These are phyloP conservation scores for Rotaria socialis DNA, from an alignment of 2,888 invertebrate species.

Conservation along the genomic window DNA sequence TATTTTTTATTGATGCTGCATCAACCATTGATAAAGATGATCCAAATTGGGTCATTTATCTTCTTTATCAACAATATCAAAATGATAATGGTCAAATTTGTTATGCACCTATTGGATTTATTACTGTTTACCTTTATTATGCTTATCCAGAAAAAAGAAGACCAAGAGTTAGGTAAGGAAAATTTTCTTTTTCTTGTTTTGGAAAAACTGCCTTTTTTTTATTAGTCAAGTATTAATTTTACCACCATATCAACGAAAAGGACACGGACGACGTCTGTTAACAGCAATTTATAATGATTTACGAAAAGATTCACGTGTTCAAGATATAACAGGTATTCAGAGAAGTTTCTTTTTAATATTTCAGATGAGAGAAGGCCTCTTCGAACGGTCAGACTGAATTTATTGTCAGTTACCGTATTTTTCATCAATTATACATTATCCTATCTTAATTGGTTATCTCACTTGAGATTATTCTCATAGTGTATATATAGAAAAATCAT, in stretches of 20 bases:
- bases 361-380: too few species aligned
- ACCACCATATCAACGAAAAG: conserved; percentile 80
- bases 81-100: conserved; percentile 59
- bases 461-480: too few species aligned
- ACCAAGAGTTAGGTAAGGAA: conserved; percentile 69
- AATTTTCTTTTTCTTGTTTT: too few species aligned
- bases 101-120: conserved; percentile 78
- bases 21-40: conserved; percentile 87
- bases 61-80: conserved; percentile 51
- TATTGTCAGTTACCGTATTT: too few species aligned
- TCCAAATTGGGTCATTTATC: conserved; percentile 70
- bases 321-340: conserved; percentile 75
- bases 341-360: too few species aligned
- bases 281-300: conserved; percentile 66
- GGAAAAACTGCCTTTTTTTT: too few species aligned
- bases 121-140: conserved; percentile 87
- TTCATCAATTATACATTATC: too few species aligned
- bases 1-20: conserved; percentile 94
- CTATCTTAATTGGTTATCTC: too few species aligned
- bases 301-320: conserved; percentile 62
- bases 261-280: conserved; percentile 76
- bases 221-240: conserved; percentile 85
- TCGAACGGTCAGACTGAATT: too few species aligned
- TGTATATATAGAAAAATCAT: too few species aligned
- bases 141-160: conserved; percentile 80